Evolutionary conservation across 2,888 invertebrate species (phyloP).

Genomic region (Parnassius apollo): DNA sequence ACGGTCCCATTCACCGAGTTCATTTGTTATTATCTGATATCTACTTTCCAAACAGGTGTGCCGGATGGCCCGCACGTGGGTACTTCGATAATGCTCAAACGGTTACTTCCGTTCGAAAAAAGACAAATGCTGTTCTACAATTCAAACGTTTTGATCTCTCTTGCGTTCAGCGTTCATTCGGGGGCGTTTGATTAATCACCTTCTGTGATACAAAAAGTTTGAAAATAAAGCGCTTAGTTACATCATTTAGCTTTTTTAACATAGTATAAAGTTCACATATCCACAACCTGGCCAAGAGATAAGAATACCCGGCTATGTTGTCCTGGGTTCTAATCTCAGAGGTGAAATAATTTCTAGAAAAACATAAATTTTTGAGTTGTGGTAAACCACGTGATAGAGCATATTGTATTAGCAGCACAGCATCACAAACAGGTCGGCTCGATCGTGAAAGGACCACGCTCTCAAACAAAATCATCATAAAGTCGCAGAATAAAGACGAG

Average conservation of each 20-base stretch:
- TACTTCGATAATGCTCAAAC: constrained; percentile 35
- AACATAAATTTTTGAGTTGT: no score
- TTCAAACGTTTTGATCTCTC: constrained; percentile 11
- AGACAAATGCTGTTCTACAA: constrained; percentile 13
- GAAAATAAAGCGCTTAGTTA: neutral
- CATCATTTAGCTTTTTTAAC: constrained; percentile 1
- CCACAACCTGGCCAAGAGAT: no score
- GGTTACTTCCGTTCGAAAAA: constrained; percentile 37
- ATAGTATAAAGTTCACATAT: neutral
- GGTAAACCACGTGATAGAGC: no score
- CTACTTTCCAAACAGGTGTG: constrained; percentile 42
- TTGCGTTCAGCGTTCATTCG: constrained; percentile 9
- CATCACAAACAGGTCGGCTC: no score
- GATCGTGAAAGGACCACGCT: no score
- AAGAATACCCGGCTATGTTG: no score
- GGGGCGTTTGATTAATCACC: constrained; percentile 12
- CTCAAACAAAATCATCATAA: no score
- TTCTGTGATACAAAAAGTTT: constrained; percentile 1
- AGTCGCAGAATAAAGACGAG: no score
- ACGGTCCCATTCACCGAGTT: constrained; percentile 32
- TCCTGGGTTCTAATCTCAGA: no score
- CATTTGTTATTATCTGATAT: constrained; percentile 33
- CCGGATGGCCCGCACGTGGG: constrained; percentile 39
- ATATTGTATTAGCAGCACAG: no score
- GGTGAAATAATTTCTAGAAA: no score